These are phyloP conservation scores for Lophura nycthemera DNA, from an alignment of 2,113 vertebrate genomes.

Conservation along the genomic window DNA sequence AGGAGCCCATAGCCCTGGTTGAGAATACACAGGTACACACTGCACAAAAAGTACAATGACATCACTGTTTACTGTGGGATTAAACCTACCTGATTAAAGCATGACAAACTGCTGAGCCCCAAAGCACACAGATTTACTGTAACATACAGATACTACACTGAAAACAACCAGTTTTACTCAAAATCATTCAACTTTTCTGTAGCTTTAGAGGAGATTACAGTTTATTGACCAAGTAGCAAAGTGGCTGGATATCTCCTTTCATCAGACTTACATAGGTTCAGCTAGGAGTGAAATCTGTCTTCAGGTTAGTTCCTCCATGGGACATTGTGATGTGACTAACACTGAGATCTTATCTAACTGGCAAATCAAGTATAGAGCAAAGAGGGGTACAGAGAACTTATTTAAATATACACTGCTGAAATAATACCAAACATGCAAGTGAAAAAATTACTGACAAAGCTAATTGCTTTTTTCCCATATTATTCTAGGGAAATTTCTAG, in stretches of 20 bases:
- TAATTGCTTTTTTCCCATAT: conserved; percentile 42
- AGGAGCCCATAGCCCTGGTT: background rate
- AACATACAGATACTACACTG: background rate
- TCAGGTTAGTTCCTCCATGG: background rate
- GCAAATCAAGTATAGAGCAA: conserved; percentile 18
- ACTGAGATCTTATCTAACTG: conserved; percentile 18
- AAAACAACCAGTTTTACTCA: conserved; percentile 14
- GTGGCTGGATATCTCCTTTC: background rate
- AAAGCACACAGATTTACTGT: background rate
- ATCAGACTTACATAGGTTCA: background rate
- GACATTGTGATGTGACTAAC: background rate
- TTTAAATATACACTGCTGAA: conserved; percentile 53
- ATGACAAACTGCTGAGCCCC: background rate
- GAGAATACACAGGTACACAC: background rate
- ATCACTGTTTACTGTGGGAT: background rate
- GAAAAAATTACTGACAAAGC: conserved; percentile 48
- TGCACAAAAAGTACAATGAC: background rate
- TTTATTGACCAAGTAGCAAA: conserved; percentile 35
- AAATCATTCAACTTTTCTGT: background rate
- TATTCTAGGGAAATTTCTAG: conserved; percentile 32
- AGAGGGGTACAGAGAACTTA: background rate
- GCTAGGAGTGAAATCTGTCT: conserved; percentile 10
- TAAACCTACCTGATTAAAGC: background rate
- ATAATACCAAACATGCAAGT: conserved; percentile 26
- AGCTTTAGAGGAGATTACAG: background rate